These are phyloP conservation scores for Cotesia glomerata DNA, from an alignment of 1,140 invertebrate genomes.

Conservation along the genomic window DNA sequence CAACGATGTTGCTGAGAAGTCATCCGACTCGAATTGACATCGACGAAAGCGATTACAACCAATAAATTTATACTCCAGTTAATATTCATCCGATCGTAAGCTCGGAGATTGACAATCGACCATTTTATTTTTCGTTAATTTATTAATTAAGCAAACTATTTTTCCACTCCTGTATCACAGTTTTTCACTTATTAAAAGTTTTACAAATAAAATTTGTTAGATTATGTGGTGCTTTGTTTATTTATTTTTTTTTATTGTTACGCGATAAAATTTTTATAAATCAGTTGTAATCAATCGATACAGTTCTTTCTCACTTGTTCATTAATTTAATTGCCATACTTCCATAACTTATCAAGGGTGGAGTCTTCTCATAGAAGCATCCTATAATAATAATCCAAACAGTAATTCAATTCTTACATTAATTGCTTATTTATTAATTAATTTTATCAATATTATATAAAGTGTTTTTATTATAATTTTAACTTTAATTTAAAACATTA, in stretches of 20 bases:
- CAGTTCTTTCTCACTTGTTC: slow-evolving; percentile 21
- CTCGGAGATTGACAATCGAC: slow-evolving; percentile 25
- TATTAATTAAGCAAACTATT: background rate
- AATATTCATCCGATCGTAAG: slow-evolving; percentile 22
- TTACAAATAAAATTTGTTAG: slow-evolving; percentile 27
- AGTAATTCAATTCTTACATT: slow-evolving; percentile 9
- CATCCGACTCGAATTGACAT: slow-evolving; percentile 20
- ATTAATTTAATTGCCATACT: slow-evolving; percentile 31
- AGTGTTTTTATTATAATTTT: no score
- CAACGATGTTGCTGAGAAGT: slow-evolving; percentile 26
- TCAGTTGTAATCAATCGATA: slow-evolving; percentile 42
- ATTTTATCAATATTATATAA: no score
- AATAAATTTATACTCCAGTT: slow-evolving; percentile 22
- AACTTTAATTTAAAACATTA: no score
- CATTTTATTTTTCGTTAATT: background rate
- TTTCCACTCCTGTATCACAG: slow-evolving; percentile 37
- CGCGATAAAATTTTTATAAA: slow-evolving; percentile 13
- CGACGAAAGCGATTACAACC: slow-evolving; percentile 30
- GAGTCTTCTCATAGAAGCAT: slow-evolving; percentile 29
- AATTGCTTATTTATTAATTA: no score
- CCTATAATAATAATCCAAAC: slow-evolving; percentile 31
- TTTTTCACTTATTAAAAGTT: slow-evolving; percentile 37
- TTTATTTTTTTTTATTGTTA: no score
- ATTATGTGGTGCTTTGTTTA: background rate
- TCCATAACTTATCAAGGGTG: slow-evolving; percentile 24